These are phyloP conservation scores for Cydia pomonella DNA, from an alignment of 1,140 invertebrate species.

Conservation along the genomic window DNA sequence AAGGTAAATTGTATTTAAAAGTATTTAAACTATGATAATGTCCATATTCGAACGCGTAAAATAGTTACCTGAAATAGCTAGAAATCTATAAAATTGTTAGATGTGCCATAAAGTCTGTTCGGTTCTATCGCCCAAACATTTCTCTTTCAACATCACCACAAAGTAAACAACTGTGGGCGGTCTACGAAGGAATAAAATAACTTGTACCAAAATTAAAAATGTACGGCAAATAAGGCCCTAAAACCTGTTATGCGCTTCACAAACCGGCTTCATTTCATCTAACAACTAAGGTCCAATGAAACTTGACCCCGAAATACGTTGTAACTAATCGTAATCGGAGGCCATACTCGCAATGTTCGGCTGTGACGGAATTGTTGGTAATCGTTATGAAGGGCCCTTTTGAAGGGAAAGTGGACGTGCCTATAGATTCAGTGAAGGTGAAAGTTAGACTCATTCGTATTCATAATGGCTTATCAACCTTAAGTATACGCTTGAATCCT, in stretches of 20 bases:
- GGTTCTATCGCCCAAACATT: neutral
- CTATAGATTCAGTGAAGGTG: neutral
- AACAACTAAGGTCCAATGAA: neutral
- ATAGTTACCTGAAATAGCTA: neutral
- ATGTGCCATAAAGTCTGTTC: neutral
- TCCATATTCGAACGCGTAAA: too few relatives aligned
- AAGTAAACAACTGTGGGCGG: constrained; percentile 7
- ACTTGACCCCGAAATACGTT: neutral
- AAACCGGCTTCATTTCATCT: neutral
- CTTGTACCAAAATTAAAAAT: neutral
- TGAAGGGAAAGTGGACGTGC: neutral
- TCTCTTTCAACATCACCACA: neutral
- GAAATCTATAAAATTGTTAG: neutral
- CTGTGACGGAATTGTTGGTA: neutral
- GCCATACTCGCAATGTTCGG: neutral
- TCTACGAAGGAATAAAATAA: neutral
- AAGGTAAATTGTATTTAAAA: too few relatives aligned
- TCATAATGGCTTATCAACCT: neutral
- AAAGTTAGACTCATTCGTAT: neutral
- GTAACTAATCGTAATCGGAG: neutral
- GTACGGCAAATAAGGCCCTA: neutral
- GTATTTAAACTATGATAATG: too few relatives aligned
- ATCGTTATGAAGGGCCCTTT: neutral
- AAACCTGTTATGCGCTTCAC: constrained; percentile 7
- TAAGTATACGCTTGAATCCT: neutral